Conservation (phyloP, 1,140 invertebrate species). For the Ladona fulva region DNA sequence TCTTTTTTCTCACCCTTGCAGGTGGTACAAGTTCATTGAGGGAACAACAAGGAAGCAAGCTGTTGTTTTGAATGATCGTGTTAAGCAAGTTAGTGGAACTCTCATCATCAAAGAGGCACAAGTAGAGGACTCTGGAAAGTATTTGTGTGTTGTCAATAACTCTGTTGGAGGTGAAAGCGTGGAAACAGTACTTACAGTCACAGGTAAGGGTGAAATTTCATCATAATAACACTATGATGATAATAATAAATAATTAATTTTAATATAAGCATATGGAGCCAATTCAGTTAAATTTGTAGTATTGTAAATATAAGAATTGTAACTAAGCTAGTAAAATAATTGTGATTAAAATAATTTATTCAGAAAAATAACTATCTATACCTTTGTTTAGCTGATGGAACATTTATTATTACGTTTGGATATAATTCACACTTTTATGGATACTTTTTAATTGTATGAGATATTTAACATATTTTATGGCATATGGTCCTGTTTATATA, state of each 20-base stretch:
- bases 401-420: too few relatives aligned
- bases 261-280: neutral
- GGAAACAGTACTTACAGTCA: conserved; percentile 85
- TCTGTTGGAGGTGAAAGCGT: conserved; percentile 87
- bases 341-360: too few relatives aligned
- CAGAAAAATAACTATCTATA: too few relatives aligned
- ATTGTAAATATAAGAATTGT: too few relatives aligned
- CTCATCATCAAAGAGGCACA: conserved; percentile 82
- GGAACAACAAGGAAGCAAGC: conserved; percentile 72
- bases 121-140: conserved; percentile 87
- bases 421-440: too few relatives aligned
- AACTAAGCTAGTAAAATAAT: too few relatives aligned
- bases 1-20: conserved; percentile 43
- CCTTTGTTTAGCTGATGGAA: too few relatives aligned
- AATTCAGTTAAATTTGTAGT: too few relatives aligned
- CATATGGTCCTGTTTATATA: too few relatives aligned
- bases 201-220: conserved; percentile 39
- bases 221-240: neutral
- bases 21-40: conserved; percentile 90
- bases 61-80: conserved; percentile 72
- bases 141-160: conserved; percentile 89
- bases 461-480: too few relatives aligned
- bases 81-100: conserved; percentile 89
- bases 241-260: neutral
- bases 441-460: too few relatives aligned